Evolutionary conservation across 2,888 invertebrate genomes (phyloP), one percentile per base, ranked within the genome.

Genomic region (Noctua fimbriata): DNA sequence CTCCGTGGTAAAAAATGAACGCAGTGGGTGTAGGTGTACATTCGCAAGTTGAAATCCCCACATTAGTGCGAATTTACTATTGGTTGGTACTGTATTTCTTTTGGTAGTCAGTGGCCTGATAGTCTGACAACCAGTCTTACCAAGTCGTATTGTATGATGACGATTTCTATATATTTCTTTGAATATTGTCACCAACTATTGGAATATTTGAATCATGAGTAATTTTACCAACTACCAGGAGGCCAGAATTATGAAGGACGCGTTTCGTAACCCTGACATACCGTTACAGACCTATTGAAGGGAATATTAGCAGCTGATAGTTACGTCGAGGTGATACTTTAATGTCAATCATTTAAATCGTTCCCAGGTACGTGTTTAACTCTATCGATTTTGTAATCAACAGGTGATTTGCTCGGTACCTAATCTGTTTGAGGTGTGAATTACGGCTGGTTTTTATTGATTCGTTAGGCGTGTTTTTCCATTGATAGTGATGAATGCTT

Each of bases 371-470:
- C 28, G 24, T n/a, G 36, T 66, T 49, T 36, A 70, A 73, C 58
- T 72, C 32, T 76, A 85, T 85, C 71, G 84, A 85, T 85, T 85
- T 85, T 79, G 75, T 71, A 85, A 85, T 86, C 86, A 85, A 85
- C 86, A 83, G 41, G 85, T 85, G 76, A 85, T 73, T 74, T 78
- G 10, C 24, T 73, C n/a, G 28, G 71, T 78, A 58, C 58, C 28
- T 58, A 78, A 76, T 85, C 72, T 78, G 70, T 84, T 72, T 67
- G 71, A 74, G 67, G 83, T 83, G 79, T 69, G 70, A 73, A 72
- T 84, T 73, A 76, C 65, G 41, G 66, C 18, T 73, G 65, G 69
- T 70, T 58, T 55, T 49, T 81, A 83, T 81, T 81, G 81, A 84
- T 83, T 83, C n/a, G 76, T 58, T n/a, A 63, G 49, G 60, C 36